A percentile compares a stretch with the other conserved stretches of the same genome.
Conservation (phyloP, 2,113 vertebrate species). For the Platycercus adscitus region DNA sequence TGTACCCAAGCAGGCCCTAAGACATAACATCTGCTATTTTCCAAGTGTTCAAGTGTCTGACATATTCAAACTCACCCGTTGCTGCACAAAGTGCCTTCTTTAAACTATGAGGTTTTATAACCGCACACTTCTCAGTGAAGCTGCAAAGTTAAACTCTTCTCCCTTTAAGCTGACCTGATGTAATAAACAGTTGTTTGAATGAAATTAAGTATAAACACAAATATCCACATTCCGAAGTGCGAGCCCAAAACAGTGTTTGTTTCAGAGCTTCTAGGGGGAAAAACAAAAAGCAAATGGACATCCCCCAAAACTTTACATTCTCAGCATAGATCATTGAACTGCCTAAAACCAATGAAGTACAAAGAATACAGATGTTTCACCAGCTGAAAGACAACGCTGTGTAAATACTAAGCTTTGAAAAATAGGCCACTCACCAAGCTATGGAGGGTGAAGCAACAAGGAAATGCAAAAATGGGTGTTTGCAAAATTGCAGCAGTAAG, state of each 20-base stretch:
- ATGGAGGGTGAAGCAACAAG: not conserved
- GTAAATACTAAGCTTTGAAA: conserved; percentile 69
- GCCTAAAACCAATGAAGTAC: conserved; percentile 13
- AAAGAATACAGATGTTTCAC: conserved; percentile 73
- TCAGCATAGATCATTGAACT: conserved; percentile 65
- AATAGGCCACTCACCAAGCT: conserved; percentile 46
- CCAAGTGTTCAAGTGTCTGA: not conserved
- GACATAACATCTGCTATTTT: not conserved
- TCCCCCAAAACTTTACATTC: conserved; percentile 71
- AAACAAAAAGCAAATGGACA: conserved; percentile 49
- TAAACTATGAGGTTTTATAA: conserved; percentile 15
- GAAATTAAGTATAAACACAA: conserved; percentile 77
- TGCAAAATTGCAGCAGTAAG: conserved; percentile 40
- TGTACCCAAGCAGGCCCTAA: not conserved
- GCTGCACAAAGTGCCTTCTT: not conserved
- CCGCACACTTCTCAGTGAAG: conserved; percentile 52
- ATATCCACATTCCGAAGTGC: conserved; percentile 76
- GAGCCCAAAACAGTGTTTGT: conserved; percentile 75
- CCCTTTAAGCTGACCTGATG: conserved; percentile 56
- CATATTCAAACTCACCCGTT: not conserved
- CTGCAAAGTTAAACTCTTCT: conserved; percentile 33
- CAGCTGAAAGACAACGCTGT: conserved; percentile 74
- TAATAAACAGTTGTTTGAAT: conserved; percentile 74
- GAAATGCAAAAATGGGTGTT: not conserved
- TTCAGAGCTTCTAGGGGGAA: not conserved